A percentile compares a stretch with the other conserved stretches of the same genome.
phyloP scores from a whole-genome alignment of 2,113 vertebrate genomes.

The Solea solea region DNA sequence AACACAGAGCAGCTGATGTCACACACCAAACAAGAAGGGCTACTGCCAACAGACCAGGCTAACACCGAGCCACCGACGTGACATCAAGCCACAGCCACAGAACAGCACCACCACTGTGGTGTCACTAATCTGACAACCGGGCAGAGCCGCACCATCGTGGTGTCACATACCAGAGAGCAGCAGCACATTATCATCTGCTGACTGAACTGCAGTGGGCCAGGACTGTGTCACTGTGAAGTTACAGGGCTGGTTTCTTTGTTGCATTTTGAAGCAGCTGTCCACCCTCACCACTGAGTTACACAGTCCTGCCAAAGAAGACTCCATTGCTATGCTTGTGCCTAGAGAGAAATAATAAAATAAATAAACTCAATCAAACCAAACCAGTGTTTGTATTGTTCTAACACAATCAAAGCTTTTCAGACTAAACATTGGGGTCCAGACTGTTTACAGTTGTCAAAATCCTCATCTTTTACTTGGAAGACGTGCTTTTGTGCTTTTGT shows the following conservation, averaged over 20 bases:
- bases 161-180: slow-evolving; percentile 16
- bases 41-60: background rate
- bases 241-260: background rate
- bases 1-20: background rate
- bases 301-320: background rate
- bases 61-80: background rate
- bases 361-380: too few species aligned
- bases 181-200: slow-evolving; percentile 7
- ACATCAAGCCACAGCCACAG: slow-evolving; percentile 4
- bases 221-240: background rate
- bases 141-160: slow-evolving; percentile 11
- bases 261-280: background rate
- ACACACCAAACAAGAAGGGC: background rate
- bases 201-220: slow-evolving; percentile 4
- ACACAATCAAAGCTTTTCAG: too few species aligned
- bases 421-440: background rate
- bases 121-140: slow-evolving; percentile 11
- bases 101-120: background rate
- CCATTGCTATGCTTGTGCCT: background rate
- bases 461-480: background rate
- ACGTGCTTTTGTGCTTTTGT: background rate
- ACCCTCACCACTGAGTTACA: background rate
- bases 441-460: too few species aligned
- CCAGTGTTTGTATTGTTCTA: too few species aligned
- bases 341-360: background rate